These are phyloP conservation scores for Neopelma chrysocephalum DNA, from an alignment of 2,797 vertebrate species.

Conservation along the genomic window DNA sequence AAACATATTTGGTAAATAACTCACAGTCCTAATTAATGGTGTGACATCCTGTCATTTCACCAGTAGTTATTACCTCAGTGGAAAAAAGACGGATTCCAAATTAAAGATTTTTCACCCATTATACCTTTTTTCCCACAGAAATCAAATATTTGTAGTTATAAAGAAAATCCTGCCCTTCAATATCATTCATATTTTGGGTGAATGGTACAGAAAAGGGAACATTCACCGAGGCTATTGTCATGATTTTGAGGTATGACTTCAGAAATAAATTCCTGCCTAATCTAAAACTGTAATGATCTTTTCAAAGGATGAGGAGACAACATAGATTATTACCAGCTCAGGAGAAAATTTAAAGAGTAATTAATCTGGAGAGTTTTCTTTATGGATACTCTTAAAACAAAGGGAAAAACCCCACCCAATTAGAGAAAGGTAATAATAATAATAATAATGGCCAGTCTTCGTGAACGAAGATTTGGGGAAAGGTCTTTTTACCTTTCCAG, in stretches of 20 bases:
- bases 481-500: too few relatives aligned
- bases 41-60: not conserved
- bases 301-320: not conserved
- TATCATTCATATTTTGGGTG: not conserved
- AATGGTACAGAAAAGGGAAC: not conserved
- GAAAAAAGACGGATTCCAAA: not conserved
- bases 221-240: not conserved
- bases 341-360: not conserved
- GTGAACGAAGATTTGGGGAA: too few relatives aligned
- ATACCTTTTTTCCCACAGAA: not conserved
- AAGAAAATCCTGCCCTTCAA: not conserved
- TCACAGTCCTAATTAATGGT: not conserved
- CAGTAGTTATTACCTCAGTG: not conserved
- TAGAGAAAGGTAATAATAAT: not conserved
- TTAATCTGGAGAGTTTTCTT: not conserved
- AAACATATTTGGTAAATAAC: not conserved
- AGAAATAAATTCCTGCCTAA: not conserved
- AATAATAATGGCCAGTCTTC: too few relatives aligned
- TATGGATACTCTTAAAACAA: not conserved
- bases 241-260: not conserved
- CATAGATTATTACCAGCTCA: not conserved
- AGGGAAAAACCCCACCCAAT: rapidly evolving
- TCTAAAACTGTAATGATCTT: not conserved
- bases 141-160: not conserved
- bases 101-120: not conserved